Evolutionary conservation across 2,113 vertebrate species (phyloP), one percentile per base, ranked within the genome.

Genomic region (Odobenus rosmarus): DNA sequence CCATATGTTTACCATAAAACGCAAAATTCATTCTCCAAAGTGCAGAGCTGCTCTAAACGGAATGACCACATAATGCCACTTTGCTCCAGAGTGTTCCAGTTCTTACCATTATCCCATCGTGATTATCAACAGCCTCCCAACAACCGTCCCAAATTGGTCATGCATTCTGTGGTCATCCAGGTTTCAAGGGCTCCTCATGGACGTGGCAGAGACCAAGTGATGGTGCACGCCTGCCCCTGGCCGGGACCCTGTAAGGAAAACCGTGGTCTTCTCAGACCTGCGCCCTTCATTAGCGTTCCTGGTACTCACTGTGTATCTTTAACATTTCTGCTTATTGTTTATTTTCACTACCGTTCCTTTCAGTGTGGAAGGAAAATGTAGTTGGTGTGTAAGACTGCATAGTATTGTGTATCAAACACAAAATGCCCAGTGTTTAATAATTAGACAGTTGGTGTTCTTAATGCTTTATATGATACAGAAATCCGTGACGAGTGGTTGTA

Each of bases 341-440:
- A 81, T 90, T 91, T 88, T 71, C 59, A 85, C 85, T 55, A 42
- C 4, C 46, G 26, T 89, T 92, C 64, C 36, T 92, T 83, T 62
- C 80, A 46, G 33, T 59, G 79, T 31, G 67, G 42, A 82, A 53
- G 81, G 91, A 80, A 95, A 92, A 72, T 28, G 55, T 5, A 46
- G 24, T 46, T 61, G 19, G 33, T 79, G 13, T 46, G 33, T 42
- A 49, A 53, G 55, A 49, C 28, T 33, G 49, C 12, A 59, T 7
- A 79, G 36, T 67, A 62, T 55, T 79, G 26, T 94, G n/a, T 85
- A 64, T 85, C 77, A 74, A 62, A 77, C 28, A 53, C 46, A 95
- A 84, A 95, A 76, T 81, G 19, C 23, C 51, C 69, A 88, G 62
- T 55, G 39, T 92, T 74, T 84, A 90, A 94, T 86, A 82, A 88